phyloP scores from a whole-genome alignment of 2,797 vertebrate species.

The Telmatherina bonti region DNA sequence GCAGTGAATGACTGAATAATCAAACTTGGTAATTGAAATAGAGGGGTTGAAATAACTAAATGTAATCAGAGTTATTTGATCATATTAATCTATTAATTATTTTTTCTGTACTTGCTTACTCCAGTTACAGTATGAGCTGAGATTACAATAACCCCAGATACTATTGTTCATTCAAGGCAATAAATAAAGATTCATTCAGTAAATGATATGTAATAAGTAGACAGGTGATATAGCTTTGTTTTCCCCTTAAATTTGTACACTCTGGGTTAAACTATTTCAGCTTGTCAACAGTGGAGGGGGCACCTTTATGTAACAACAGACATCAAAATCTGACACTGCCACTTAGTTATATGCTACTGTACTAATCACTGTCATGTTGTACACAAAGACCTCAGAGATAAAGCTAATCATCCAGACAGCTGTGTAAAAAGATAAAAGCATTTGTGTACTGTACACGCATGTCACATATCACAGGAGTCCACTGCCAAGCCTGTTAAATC shows the following conservation, averaged over 20 bases:
- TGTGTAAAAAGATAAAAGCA: constrained; percentile 19
- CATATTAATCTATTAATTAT: no score
- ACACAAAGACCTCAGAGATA: constrained; percentile 14
- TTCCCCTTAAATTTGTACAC: neutral
- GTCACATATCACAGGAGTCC: neutral
- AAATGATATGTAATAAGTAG: neutral
- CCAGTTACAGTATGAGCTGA: no score
- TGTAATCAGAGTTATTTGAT: neutral
- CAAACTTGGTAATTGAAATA: neutral
- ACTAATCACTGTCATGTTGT: constrained; percentile 47
- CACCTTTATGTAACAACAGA: constrained; percentile 23
- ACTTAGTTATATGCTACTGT: constrained; percentile 21
- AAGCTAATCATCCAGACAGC: constrained; percentile 38
- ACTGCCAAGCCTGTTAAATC: neutral
- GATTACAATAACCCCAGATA: neutral
- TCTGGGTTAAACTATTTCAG: neutral
- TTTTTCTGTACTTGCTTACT: no score
- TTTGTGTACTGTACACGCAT: constrained; percentile 9
- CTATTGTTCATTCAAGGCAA: neutral
- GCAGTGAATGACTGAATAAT: neutral
- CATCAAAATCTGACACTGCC: constrained; percentile 27
- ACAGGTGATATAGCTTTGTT: neutral
- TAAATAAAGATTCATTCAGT: neutral
- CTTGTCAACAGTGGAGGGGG: constrained; percentile 32
- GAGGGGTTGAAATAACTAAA: neutral